Evolutionary conservation across 2,888 invertebrate genomes (phyloP).

Genomic region (Leucophenga montana): DNA sequence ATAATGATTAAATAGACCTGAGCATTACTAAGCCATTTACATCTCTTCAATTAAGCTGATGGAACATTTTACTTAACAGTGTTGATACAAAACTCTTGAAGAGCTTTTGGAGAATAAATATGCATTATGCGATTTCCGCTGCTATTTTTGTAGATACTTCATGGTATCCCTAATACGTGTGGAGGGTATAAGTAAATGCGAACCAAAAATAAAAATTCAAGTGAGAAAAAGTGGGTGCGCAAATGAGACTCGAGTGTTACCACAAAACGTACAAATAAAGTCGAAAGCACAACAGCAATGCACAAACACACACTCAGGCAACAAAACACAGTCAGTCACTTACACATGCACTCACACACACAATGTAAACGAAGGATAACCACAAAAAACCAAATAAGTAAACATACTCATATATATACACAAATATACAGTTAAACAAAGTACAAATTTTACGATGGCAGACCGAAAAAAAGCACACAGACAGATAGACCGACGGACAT

Average conservation of each 20-base stretch:
- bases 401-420: slow-evolving; percentile 25
- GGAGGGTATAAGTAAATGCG: slow-evolving; percentile 50
- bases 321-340: slow-evolving; percentile 8
- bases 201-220: slow-evolving; percentile 14
- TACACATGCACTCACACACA: slow-evolving; percentile 49
- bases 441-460: slow-evolving; percentile 33
- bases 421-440: slow-evolving; percentile 26
- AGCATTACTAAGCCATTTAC: too few species aligned
- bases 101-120: too few species aligned
- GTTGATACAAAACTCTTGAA: too few species aligned
- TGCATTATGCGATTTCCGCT: too few species aligned
- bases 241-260: slow-evolving; percentile 20
- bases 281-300: slow-evolving; percentile 11
- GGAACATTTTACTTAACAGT: too few species aligned
- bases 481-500: neutral
- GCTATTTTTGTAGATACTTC: too few species aligned
- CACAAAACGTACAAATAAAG: slow-evolving; percentile 41
- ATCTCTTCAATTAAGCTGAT: too few species aligned
- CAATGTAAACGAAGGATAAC: slow-evolving; percentile 60
- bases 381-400: slow-evolving; percentile 61
- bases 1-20: too few species aligned
- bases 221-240: neutral
- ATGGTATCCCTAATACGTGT: slow-evolving; percentile 47
- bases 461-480: slow-evolving; percentile 11
- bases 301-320: slow-evolving; percentile 28